A percentile compares a stretch with the other conserved stretches of the same genome.
Conservation (phyloP, 2,113 vertebrate species). For the Condylura cristata region DNA sequence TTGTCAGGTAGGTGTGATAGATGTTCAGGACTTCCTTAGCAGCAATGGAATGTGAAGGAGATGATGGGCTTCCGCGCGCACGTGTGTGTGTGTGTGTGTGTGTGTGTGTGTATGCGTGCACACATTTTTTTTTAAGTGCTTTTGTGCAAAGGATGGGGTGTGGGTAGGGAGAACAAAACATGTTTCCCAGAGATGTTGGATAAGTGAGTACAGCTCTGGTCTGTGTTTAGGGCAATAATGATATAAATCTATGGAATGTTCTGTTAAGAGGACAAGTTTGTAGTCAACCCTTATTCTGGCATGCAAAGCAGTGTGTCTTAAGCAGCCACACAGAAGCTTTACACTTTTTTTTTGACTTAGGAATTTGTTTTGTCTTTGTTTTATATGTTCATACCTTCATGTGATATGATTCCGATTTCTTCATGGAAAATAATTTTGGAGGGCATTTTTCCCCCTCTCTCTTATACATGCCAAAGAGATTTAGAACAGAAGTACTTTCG, state of each 20-base stretch:
- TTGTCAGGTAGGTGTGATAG: not conserved
- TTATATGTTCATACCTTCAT: not conserved
- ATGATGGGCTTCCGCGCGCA: not conserved
- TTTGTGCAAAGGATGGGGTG: not conserved
- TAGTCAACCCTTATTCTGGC: not conserved
- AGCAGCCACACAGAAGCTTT: not conserved
- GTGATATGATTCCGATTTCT: constrained; percentile 68
- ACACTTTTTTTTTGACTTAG: not conserved
- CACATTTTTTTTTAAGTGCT: not conserved
- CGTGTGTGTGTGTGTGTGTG: not conserved
- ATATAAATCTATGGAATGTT: not conserved
- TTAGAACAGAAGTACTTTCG: constrained; percentile 45
- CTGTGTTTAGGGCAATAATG: not conserved
- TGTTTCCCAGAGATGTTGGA: not conserved
- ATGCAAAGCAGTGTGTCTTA: not conserved
- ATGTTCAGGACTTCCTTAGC: not conserved
- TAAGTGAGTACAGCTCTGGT: not conserved
- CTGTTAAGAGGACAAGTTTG: not conserved
- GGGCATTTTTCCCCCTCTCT: constrained; percentile 54
- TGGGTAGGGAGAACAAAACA: not conserved
- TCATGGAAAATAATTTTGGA: constrained; percentile 49
- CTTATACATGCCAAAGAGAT: constrained; percentile 58
- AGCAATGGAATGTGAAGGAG: not conserved
- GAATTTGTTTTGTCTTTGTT: constrained; percentile 33
- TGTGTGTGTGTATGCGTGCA: too few species aligned